Conservation (phyloP, 2,888 invertebrate species). For the Diarsia mendica region DNA sequence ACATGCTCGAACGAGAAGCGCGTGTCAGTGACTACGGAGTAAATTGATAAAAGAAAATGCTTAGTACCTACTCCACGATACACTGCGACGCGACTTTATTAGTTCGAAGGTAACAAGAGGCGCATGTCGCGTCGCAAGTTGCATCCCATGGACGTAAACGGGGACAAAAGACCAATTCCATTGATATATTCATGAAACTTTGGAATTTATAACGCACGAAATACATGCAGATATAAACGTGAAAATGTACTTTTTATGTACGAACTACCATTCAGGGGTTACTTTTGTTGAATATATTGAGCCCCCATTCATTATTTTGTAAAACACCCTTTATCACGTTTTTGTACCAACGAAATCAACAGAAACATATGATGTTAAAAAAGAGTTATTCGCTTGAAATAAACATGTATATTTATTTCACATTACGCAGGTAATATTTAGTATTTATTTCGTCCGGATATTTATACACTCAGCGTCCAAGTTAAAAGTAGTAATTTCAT, state of each 20-base stretch:
- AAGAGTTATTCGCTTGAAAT: conserved; percentile 7
- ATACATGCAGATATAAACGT: conserved; percentile 34
- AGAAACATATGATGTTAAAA: not conserved
- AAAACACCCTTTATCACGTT: conserved; percentile 16
- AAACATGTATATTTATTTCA: not conserved
- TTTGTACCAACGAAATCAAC: conserved; percentile 13
- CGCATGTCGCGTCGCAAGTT: not conserved
- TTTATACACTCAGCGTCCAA: not conserved
- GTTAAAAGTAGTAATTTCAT: not conserved
- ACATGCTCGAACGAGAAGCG: not conserved
- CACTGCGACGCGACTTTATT: not conserved
- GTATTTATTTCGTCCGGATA: not conserved
- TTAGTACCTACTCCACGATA: not conserved
- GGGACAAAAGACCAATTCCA: not conserved
- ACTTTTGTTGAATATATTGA: conserved; percentile 23
- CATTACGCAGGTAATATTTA: not conserved
- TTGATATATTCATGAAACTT: conserved; percentile 29
- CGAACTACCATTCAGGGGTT: conserved; percentile 28
- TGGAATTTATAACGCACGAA: conserved; percentile 29
- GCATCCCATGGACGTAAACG: not conserved
- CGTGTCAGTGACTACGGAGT: not conserved
- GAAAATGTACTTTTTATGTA: conserved; percentile 29
- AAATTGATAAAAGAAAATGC: not conserved
- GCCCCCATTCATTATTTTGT: conserved; percentile 23
- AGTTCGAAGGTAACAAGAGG: not conserved